Evolutionary conservation across 2,797 vertebrate species (phyloP), one percentile per base, ranked within the genome.

Genomic region (Phalanger gymnotis): DNA sequence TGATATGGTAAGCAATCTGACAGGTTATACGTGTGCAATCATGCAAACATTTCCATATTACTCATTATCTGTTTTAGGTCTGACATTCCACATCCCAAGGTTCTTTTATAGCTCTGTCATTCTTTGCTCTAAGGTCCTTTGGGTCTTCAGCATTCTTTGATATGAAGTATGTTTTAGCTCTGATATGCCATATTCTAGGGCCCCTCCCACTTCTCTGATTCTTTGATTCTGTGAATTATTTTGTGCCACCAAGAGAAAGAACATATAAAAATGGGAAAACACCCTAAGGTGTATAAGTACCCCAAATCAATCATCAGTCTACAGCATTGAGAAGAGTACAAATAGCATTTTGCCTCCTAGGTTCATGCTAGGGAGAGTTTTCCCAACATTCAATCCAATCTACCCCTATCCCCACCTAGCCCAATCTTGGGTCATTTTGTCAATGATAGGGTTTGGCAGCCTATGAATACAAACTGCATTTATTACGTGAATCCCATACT

Each of bases 401-500:
- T 81, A 47, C 40, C 1, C 73, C 2, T 40, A 10, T 47, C 40
- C 40, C 40, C 5, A 81, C n/a, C 6, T 9, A 81, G 40, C 2
- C 2, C 19, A 81, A 47, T 81, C 19, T 47, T 47, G 73, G 19
- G n/a, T 81, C 25, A 12, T 81, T 25, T 5, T 47, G n/a, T 25
- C 22, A 81, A 47, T 47, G 40, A 81, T 27, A 97, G 98, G 98
- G 98, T 97, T 98, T 99, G 99, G 99, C 99, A 98, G 98, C 98
- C 98, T 98, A 99, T 99, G 99, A 99, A 98, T 97, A 97, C 99
- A 99, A 99, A 99, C 99, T 99, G 99, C 99, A 99, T 99, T 99
- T 99, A 98, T 99, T 98, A 98, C 96, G 95, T 98, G 99, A 99
- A 98, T 98, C 98, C 99, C 98, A 98, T 99, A 98, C 99, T 98